Conservation (phyloP, 2,797 vertebrate genomes). For the Tapirus indicus region DNA sequence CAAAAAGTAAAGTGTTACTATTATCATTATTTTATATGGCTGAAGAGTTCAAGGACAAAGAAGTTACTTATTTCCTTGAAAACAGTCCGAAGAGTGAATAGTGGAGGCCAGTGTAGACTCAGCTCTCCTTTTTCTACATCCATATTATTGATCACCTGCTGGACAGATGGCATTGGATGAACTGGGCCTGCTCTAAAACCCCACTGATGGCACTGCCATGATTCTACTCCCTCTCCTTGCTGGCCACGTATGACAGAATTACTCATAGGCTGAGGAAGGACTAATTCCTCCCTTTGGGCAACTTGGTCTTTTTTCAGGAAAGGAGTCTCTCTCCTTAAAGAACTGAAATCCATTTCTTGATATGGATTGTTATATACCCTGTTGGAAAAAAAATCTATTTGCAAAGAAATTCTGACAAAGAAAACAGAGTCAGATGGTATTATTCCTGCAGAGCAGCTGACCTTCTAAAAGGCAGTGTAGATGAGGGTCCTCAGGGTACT, state of each 20-base stretch:
- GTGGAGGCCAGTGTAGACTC: too few species aligned
- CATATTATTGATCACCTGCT: rapidly evolving
- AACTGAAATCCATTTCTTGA: background rate
- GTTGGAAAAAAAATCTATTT: background rate
- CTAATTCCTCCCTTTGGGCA: background rate
- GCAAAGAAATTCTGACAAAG: background rate
- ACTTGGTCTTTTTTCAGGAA: background rate
- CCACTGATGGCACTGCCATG: background rate
- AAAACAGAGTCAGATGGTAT: background rate
- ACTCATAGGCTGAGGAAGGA: background rate
- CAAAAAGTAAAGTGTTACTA: background rate
- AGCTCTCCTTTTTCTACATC: background rate
- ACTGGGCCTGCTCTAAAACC: background rate
- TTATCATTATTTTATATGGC: background rate
- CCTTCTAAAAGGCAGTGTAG: background rate
- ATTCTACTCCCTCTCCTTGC: rapidly evolving
- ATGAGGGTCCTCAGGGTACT: background rate
- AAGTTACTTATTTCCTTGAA: background rate
- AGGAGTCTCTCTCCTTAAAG: background rate
- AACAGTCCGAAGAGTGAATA: background rate
- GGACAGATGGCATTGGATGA: background rate
- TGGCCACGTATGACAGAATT: too few species aligned
- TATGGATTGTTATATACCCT: background rate
- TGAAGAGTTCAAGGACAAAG: background rate
- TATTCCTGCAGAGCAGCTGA: background rate